Evolutionary conservation across 1,140 invertebrate species (phyloP), one percentile per base, ranked within the genome.

Genomic region (Drosophila tropicalis): DNA sequence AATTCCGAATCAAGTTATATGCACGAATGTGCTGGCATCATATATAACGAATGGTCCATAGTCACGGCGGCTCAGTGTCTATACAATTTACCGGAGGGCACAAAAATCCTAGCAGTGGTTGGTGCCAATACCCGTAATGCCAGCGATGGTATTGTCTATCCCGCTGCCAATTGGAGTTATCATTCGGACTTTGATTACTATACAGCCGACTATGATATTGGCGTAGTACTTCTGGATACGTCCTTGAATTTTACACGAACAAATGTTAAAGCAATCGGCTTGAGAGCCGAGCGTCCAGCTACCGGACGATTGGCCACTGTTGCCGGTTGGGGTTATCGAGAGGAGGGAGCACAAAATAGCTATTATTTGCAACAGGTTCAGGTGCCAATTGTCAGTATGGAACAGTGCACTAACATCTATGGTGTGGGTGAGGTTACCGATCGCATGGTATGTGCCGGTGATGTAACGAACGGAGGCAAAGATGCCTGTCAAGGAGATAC

Each of bases 401-500:
- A 74, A 13, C 51, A 91, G 40, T 91, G 90, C 19, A 62, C 36
- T 6, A 9, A 51, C 1, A 74, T 86, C 15, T 90, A 91, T 65
- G 85, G 85, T 0, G 44, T 4, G 5, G 70, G 58, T 54, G 81
- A 89, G 62, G 90, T 94, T 34, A 93, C 92, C 1, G 92, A 92
- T 1, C 91, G 93, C 15, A 94, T 95, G 93, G 86, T 95, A 15
- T 95, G 95, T 78, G 94, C 94, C 6, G 95, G 95, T 6, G 93
- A 94, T 80, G 93, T 94, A 5, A 71, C 87, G 0, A 73, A 93
- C 29, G 95, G 94, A 1, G 94, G 95, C 0, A 93, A 92, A 56
- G 95, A 95, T 72, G 93, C 94, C 4, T 94, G 93, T 41, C 93
- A 95, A 79, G 94, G 94, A 1, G 95, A 96, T 79, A 95, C 95